A percentile compares a stretch with the other conserved stretches of the same genome.
These are phyloP conservation scores for Notothenia rossii DNA, from an alignment of 2,113 vertebrate genomes.

Conservation along the genomic window DNA sequence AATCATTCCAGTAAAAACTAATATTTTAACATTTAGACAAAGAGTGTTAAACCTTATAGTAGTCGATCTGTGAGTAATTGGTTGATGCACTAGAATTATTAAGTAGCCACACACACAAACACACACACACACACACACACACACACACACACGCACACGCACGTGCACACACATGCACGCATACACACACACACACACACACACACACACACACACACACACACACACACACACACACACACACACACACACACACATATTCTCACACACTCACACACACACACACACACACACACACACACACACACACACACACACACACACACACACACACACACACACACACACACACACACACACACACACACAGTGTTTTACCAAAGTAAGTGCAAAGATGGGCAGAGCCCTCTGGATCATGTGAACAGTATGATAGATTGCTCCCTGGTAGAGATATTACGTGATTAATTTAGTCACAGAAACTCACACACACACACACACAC, in stretches of 20 bases:
- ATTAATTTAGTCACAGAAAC: conserved; percentile 38
- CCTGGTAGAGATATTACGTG: conserved; percentile 49
- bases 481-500: no score
- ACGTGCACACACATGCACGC: no score
- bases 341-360: not conserved
- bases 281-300: not conserved
- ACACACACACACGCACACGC: no score
- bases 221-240: not conserved
- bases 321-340: no score
- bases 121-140: no score
- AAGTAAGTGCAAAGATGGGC: conserved; percentile 44
- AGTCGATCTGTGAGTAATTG: not conserved
- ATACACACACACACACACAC: not conserved
- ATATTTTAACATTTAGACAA: not conserved
- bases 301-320: not conserved
- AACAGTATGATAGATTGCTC: conserved; percentile 62
- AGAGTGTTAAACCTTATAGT: not conserved
- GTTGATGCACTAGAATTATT: not conserved
- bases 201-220: not conserved
- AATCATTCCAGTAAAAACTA: not conserved
- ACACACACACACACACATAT: not conserved
- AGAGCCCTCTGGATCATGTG: conserved; percentile 41
- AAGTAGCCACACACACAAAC: not conserved
- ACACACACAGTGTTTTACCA: not conserved
- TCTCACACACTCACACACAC: not conserved